A percentile compares a stretch with the other conserved stretches of the same genome.
These are phyloP conservation scores for Cossypha polioptera DNA, from an alignment of 2,797 vertebrate genomes.

Conservation along the genomic window DNA sequence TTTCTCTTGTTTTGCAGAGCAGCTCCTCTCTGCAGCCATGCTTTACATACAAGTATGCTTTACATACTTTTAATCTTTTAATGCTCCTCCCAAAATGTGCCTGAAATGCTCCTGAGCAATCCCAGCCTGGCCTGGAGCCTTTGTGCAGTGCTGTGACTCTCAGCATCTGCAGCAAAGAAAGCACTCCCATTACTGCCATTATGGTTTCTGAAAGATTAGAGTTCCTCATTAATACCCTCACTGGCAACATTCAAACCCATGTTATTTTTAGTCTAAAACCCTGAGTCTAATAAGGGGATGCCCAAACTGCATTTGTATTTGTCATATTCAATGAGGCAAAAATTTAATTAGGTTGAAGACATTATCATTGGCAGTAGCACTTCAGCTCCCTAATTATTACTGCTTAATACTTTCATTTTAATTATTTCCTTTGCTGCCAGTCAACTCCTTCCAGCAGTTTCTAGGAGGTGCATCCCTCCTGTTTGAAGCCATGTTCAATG, in stretches of 20 bases:
- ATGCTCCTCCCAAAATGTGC: background rate
- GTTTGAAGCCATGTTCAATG: background rate
- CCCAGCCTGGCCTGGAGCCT: background rate
- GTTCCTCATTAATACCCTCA: background rate
- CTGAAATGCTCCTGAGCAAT: background rate
- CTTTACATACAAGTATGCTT: background rate
- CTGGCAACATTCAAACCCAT: background rate
- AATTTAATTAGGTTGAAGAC: conserved; percentile 60
- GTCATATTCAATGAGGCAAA: conserved; percentile 64
- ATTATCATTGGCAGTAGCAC: conserved; percentile 28
- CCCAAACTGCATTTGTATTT: conserved; percentile 48
- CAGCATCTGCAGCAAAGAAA: background rate
- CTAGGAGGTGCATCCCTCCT: background rate
- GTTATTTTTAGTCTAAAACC: conserved; percentile 1
- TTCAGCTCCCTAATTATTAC: conserved; percentile 37
- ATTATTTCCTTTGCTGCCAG: conserved; percentile 23
- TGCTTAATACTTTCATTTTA: conserved; percentile 22
- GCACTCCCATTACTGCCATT: background rate
- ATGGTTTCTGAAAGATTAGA: background rate
- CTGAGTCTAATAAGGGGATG: background rate
- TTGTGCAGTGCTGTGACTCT: background rate
- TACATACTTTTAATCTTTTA: background rate
- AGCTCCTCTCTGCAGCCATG: background rate
- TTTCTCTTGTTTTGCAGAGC: background rate
- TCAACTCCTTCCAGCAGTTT: background rate